Evolutionary conservation across 2,888 invertebrate genomes (phyloP), one percentile per base, ranked within the genome.

Genomic region (Tolmerus cingulatus): DNA sequence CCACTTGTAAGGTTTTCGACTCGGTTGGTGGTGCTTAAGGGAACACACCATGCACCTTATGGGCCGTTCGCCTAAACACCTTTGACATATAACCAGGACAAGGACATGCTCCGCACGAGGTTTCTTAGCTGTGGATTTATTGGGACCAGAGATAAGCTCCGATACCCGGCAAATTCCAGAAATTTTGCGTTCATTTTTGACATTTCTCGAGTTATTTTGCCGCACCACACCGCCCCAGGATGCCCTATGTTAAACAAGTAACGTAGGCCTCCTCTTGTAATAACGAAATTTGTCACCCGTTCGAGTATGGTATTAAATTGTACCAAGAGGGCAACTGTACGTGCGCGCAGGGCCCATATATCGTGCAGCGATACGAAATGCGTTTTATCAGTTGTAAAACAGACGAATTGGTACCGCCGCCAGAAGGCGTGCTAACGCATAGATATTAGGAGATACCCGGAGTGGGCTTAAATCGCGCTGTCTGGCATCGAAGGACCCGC

Each of bases 371-470:
- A 74, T 87, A 77, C 78, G 27, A 66, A 84, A 74, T 87, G 85
- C 82, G 84, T 88, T 88, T 90, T 90, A 90, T 90, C 90, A 89
- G 89, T 87, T 87, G 88, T 89, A 89, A 88, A 89, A 89, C 90
- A 90, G 90, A 89, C 89, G 89, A 89, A 89, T 89, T 89, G 89
- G 84, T 85, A 84, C 66, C 87, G 78, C 66, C 85, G 79, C 81
- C 87, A 87, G 77, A 78, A 85, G 87, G 89, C 89, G 89, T 89
- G 89, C 88, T 88, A 89, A 89, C 89, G 89, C 89, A 89, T 89
- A 89, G 89, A 89, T 89, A 89, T 89, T 89, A 89, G 88, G 88
- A 87, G 89, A 89, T 40, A 76, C 78, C 78, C 23, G 27, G 19
- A 57, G 77, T 51, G 40, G 23, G 76, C 87, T 87, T 87, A 85